Evolutionary conservation across 2,888 invertebrate species (phyloP).

Genomic region (Eupithecia dodoneata): DNA sequence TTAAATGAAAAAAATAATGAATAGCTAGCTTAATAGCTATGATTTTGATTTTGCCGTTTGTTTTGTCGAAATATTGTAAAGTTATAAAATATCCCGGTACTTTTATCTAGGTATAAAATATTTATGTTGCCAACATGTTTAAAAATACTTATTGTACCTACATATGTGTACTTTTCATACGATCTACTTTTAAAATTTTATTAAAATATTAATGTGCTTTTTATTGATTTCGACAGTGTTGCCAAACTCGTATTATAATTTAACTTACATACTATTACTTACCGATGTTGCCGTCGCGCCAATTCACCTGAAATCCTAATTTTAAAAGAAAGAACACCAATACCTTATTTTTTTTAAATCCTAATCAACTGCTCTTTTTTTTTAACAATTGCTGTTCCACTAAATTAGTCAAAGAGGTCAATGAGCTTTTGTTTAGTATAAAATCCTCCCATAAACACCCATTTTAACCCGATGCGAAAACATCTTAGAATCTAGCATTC

Average conservation of each 20-base stretch:
- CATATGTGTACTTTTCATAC: neutral
- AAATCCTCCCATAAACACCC: neutral
- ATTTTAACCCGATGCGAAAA: neutral
- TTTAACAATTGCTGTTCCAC: neutral
- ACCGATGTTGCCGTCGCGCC: neutral
- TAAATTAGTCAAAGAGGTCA: neutral
- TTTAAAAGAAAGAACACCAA: neutral
- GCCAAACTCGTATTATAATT: neutral
- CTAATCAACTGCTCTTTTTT: neutral
- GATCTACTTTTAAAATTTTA: neutral
- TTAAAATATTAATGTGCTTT: neutral
- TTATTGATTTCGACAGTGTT: constrained; percentile 4
- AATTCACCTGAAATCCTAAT: neutral
- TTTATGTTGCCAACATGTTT: neutral
- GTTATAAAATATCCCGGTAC: neutral
- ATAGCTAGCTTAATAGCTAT: neutral
- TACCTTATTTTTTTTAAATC: neutral
- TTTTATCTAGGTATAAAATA: neutral
- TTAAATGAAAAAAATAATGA: too few species aligned
- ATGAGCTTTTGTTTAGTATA: neutral
- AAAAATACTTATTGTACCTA: neutral
- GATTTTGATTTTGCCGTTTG: neutral
- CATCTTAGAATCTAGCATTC: neutral
- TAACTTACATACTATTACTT: constrained; percentile 3
- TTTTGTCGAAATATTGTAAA: neutral